A percentile compares a stretch with the other conserved stretches of the same genome.
Conservation (phyloP, 2,888 invertebrate species). For the Tillus elongatus region DNA sequence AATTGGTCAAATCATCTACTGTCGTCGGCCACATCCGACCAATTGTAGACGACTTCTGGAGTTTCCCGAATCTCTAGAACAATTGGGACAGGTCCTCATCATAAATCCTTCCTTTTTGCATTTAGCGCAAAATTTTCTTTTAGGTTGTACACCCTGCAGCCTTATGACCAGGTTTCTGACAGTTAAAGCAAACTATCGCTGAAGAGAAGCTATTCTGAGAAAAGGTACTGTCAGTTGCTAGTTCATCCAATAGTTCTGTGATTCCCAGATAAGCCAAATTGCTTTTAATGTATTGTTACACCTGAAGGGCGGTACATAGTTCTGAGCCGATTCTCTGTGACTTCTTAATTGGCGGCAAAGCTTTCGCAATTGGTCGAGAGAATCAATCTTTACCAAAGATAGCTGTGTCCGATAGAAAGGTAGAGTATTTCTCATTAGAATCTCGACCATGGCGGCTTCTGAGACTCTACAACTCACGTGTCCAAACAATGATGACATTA, state of each 20-base stretch:
- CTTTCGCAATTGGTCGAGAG: conserved; percentile 8
- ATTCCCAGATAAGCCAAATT: conserved; percentile 7
- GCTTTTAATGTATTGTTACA: not conserved
- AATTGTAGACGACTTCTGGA: too few species aligned
- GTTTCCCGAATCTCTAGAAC: conserved; percentile 18
- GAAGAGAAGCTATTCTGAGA: too few species aligned
- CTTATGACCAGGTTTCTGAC: conserved; percentile 12
- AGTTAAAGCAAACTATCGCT: conserved; percentile 15
- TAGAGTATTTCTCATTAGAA: conserved; percentile 10
- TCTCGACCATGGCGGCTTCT: conserved; percentile 7
- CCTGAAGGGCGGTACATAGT: conserved; percentile 5
- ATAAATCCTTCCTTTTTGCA: too few species aligned
- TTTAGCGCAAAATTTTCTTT: conserved; percentile 11
- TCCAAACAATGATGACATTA: conserved; percentile 9
- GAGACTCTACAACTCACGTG: conserved; percentile 5
- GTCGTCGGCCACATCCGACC: too few species aligned
- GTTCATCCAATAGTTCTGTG: conserved; percentile 5
- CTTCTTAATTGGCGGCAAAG: conserved; percentile 11
- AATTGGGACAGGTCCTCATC: conserved; percentile 15
- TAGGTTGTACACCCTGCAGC: conserved; percentile 10
- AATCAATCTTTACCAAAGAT: conserved; percentile 8
- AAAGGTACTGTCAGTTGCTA: too few species aligned
- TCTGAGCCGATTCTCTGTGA: conserved; percentile 8
- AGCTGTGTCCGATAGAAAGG: conserved; percentile 13
- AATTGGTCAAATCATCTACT: too few species aligned